Conservation (phyloP, 2,888 invertebrate species). For the Heliconius ethilla region DNA sequence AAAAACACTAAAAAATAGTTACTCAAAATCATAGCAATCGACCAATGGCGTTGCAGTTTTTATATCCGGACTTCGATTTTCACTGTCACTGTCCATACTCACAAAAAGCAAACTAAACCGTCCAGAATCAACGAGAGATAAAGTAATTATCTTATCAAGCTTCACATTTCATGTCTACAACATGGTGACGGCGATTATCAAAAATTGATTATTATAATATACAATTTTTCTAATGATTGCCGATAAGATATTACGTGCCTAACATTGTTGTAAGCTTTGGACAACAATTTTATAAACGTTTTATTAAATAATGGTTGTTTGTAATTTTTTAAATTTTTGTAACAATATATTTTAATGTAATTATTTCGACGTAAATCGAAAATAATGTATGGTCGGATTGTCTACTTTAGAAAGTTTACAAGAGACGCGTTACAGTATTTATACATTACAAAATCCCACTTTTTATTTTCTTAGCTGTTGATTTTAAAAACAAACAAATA, state of each 20-base stretch:
- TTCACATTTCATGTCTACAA: conserved; percentile 24
- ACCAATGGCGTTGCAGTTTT: conserved; percentile 59
- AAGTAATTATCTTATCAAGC: conserved; percentile 42
- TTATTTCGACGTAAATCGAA: neutral
- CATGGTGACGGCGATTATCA: conserved; percentile 28
- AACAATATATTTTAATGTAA: conserved; percentile 1
- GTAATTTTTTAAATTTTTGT: neutral
- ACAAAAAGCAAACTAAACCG: conserved; percentile 44
- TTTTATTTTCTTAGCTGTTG: too few relatives aligned
- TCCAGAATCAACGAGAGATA: conserved; percentile 35
- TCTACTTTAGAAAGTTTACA: too few relatives aligned
- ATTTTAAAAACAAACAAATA: too few relatives aligned
- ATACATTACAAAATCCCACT: too few relatives aligned
- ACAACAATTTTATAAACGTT: neutral
- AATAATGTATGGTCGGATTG: too few relatives aligned
- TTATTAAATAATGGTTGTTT: neutral
- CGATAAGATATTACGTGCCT: conserved; percentile 24
- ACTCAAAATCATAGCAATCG: conserved; percentile 60
- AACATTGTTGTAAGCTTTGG: neutral
- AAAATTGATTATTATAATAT: conserved; percentile 37
- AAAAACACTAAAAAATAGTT: conserved; percentile 51
- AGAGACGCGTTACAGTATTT: too few relatives aligned
- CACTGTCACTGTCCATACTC: conserved; percentile 65
- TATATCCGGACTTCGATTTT: conserved; percentile 57
- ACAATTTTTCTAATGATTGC: conserved; percentile 26